These are phyloP conservation scores for Phalacrocorax carbo DNA, from an alignment of 2,113 vertebrate species.

Conservation along the genomic window DNA sequence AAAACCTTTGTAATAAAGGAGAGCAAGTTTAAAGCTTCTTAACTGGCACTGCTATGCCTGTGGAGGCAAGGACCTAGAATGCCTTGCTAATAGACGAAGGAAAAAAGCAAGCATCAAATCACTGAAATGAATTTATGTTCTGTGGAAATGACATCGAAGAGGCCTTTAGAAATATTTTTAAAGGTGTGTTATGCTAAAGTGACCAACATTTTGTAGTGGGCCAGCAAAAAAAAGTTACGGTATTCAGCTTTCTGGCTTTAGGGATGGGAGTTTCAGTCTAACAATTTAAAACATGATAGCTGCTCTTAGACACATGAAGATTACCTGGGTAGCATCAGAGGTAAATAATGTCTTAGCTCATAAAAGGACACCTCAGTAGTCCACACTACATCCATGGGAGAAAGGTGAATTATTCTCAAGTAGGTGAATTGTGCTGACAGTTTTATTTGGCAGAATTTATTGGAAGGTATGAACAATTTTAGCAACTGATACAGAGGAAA, in stretches of 20 bases:
- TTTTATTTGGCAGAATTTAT: not conserved
- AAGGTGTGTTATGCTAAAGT: not conserved
- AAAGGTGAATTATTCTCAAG: not conserved
- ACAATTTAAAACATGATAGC: not conserved
- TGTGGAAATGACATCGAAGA: not conserved
- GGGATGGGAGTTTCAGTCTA: not conserved
- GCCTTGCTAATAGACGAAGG: not conserved
- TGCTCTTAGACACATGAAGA: not conserved
- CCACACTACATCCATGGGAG: not conserved
- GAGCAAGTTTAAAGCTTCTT: not conserved
- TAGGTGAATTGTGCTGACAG: not conserved
- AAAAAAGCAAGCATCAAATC: not conserved
- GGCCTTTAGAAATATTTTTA: not conserved
- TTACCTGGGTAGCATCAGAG: not conserved
- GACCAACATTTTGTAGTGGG: not conserved
- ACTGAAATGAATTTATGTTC: not conserved
- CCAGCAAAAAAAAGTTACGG: not conserved
- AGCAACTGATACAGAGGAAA: not conserved
- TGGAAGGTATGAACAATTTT: not conserved
- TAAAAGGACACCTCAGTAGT: not conserved
- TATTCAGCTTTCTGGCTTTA: not conserved
- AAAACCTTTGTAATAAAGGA: not conserved
- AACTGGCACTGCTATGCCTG: not conserved
- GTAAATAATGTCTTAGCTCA: not conserved
- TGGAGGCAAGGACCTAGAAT: not conserved